These are phyloP conservation scores for Mus minutoides DNA, from an alignment of 2,797 vertebrate genomes.

Conservation along the genomic window DNA sequence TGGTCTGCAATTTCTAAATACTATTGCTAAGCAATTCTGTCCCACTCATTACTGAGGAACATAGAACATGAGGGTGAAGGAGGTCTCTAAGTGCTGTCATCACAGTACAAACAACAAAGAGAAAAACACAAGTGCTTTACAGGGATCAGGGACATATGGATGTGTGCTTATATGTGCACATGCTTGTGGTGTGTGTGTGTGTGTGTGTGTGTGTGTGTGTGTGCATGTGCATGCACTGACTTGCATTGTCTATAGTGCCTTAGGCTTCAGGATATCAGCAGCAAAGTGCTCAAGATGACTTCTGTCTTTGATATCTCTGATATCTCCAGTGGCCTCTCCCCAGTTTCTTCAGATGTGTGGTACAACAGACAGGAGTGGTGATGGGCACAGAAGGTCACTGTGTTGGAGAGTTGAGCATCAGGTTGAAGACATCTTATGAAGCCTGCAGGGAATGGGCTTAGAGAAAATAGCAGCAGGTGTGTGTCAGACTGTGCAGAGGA, in stretches of 20 bases:
- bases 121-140: neutral
- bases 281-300: neutral
- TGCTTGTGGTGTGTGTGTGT: neutral
- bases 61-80: neutral
- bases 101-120: neutral
- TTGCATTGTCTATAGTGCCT: neutral
- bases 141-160: neutral
- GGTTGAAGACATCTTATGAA: neutral
- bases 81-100: neutral
- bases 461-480: neutral
- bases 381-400: neutral
- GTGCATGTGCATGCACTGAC: neutral
- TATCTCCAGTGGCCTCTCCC: neutral
- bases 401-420: neutral
- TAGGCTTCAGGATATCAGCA: neutral
- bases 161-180: neutral
- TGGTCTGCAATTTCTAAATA: conserved; percentile 6
- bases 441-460: neutral
- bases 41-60: neutral
- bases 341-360: neutral
- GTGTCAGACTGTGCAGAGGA: neutral
- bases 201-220: neutral
- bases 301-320: neutral
- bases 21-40: neutral
- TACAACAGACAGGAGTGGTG: neutral